Base-by-base conservation (phyloP, 2,888 invertebrate species). In the Dinocampus coccinellae region DNA sequence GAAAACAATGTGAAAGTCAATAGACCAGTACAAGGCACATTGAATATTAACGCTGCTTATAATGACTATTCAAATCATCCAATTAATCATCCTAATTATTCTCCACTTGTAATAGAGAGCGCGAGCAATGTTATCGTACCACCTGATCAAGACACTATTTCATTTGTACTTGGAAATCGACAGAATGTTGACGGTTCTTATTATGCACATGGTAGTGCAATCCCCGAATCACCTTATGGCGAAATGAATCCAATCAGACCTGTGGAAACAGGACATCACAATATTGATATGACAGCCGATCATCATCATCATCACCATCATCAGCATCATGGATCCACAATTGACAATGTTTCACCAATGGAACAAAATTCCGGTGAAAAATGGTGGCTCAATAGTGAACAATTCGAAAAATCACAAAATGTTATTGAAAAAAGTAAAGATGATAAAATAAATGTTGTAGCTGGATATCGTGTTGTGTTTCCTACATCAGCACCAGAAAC, bases 121-220 rank as follows among this genome's bases (percentile, higher is more conserved):
- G 90, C 91, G n/a, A 92, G 91, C 76, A 92, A 91, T 73, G 90
- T 92, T 33, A 90, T 91, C 34, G 91, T 92, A 58, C 90, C 91
- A 0, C 91, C 91, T 0, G 90, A 91, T 65, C 92, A 92, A 81
- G 90, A 92, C 71, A 91, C 91, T 0, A 91, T 92, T 0, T 90
- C 91, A 0, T 92, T 92, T 80, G 91, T 92, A 0, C 87, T 92
- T 0, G 92, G 92, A 3, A 90, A 92, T 77, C 90, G 91, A 70
- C 92, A 92, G 78, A 90, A 90, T 70, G 91, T 92, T 0, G 88
- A 88, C 34, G 88, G 88, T 58, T 78, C 80, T 3, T 85, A 84
- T 62, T 86, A 88, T 26, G 88, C 88, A 20, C 82, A 88, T 11
- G 90, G 89, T 0, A 88, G 88, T 1, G 87, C 90, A 0, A 83